These are phyloP conservation scores for Sinocyclocheilus maitianheensis DNA, from an alignment of 2,113 vertebrate genomes.

Conservation along the genomic window DNA sequence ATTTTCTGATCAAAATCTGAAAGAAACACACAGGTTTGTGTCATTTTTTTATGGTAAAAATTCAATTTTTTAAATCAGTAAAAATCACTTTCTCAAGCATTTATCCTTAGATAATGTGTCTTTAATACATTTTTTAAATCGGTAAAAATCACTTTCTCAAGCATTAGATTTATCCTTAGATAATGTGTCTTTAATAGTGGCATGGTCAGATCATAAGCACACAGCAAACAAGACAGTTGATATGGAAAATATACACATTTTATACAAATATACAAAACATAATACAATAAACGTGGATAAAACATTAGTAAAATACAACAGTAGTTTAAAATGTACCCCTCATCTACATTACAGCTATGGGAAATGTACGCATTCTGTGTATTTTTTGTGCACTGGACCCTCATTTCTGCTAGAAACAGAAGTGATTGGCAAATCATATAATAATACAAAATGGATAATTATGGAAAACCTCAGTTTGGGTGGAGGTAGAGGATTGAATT, in stretches of 20 bases:
- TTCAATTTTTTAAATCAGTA: too few species aligned
- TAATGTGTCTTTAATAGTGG: neutral
- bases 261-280: constrained; percentile 6
- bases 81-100: neutral
- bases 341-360: neutral
- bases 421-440: neutral
- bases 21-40: too few species aligned
- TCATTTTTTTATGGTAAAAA: too few species aligned
- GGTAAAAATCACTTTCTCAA: neutral
- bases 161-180: neutral
- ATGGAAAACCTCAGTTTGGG: neutral
- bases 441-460: neutral
- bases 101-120: neutral
- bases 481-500: constrained; percentile 10
- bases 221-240: neutral
- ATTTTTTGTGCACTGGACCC: neutral
- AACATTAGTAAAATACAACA: neutral
- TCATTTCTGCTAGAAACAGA: neutral
- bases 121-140: neutral
- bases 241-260: neutral
- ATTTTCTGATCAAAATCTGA: too few species aligned
- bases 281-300: neutral
- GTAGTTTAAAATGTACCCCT: neutral
- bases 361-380: neutral
- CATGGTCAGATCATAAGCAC: neutral